These are phyloP conservation scores for Trachythela sp. DNA, from an alignment of 64 coral and sea anemone genomes.

Conservation along the genomic window DNA sequence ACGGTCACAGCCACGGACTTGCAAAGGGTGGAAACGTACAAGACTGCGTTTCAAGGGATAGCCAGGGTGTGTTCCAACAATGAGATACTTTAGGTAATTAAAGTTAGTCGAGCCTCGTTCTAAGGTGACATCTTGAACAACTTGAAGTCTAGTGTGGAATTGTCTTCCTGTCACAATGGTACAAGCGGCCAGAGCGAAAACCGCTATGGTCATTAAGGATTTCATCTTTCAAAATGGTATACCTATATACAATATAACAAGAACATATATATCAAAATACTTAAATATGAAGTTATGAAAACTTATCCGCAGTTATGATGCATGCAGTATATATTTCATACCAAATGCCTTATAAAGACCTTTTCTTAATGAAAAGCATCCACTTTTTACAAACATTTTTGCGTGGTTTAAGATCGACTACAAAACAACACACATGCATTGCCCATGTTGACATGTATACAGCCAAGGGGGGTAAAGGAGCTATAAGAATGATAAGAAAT, in stretches of 20 bases:
- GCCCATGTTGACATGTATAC: too few species aligned
- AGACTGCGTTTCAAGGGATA: constrained; percentile 61
- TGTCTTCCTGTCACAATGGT: background rate
- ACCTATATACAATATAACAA: too few species aligned
- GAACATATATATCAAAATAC: too few species aligned
- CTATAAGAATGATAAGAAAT: background rate
- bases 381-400: too few species aligned
- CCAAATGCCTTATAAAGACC: too few species aligned
- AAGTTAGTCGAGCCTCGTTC: constrained; percentile 8
- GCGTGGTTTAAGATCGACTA: too few species aligned
- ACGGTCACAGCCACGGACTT: background rate
- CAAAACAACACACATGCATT: too few species aligned
- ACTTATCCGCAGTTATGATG: too few species aligned
- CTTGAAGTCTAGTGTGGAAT: background rate
- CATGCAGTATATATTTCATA: too few species aligned
- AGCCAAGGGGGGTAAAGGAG: background rate
- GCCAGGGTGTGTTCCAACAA: constrained; percentile 18
- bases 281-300: too few species aligned
- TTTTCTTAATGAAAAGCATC: too few species aligned
- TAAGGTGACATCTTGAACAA: constrained; percentile 48
- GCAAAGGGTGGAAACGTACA: constrained; percentile 53
- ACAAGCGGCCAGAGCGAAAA: background rate
- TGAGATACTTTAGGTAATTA: constrained; percentile 22
- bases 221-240: background rate
- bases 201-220: background rate